Base-by-base conservation (phyloP, 2,797 vertebrate species). In the Sebastes taczanowskii region DNA sequence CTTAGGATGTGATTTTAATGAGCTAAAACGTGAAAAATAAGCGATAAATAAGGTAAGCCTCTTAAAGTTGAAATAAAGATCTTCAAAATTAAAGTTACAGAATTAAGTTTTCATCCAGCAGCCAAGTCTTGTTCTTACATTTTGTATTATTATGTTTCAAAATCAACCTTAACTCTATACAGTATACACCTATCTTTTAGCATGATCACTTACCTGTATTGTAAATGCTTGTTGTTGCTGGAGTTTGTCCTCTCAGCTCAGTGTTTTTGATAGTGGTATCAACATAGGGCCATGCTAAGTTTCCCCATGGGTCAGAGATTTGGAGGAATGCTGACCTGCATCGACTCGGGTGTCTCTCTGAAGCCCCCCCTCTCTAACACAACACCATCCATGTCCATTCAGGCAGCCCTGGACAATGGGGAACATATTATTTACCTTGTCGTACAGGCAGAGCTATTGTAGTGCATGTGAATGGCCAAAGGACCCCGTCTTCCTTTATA, bases 391-490 rank as follows among this genome's bases (percentile, higher is more conserved):
- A 88, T 85, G 77, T 86, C 80, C 53, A 66, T 85, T 93, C 78
- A 85, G 70, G 78, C 85, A 82, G 92, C 76, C 81, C 46, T 30
- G 84, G 84, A 94, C 93, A 93, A 95, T 94, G 85, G 89, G 84
- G 85, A 95, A 94, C 88, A 87, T 89, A 91, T 89, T 94, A 92
- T 93, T 95, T 92, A 94, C 91, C 94, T 93, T 95, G 95, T 94
- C 81, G 85, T 94, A 78, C 90, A 94, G 93, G 87, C 91, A 90
- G 79, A 74, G 73, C 91, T 93, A 90, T 96, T 96, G 88, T 94
- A 55, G 91, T 86, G 89, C 86, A 70, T 82, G 52, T 88, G 91
- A 91, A 91, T 94, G 90, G 84, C 78, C 78, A 86, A 78, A 88
- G 88, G 77, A 84, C 85, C 86, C 71, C 42, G 84, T 90, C 87